Evolutionary conservation across 2,888 invertebrate species (phyloP).

Genomic region (Anthophora plumipes): DNA sequence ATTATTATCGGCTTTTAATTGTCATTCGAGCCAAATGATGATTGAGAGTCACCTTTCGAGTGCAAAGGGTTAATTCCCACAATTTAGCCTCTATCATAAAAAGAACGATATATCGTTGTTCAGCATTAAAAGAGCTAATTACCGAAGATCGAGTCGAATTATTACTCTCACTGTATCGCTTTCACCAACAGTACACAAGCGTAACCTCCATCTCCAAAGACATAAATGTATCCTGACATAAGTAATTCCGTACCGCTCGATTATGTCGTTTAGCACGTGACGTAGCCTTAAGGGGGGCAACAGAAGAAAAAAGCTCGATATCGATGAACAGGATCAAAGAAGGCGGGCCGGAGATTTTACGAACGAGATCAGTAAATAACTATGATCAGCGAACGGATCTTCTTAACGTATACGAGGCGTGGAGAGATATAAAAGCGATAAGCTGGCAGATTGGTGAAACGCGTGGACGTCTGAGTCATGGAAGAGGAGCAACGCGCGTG

Average conservation of each 20-base stretch:
- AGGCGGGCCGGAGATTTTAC: background rate
- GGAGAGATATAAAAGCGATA: slow-evolving; percentile 50
- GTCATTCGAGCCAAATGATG: too few relatives aligned
- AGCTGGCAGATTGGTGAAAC: slow-evolving; percentile 43
- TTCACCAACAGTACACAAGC: too few relatives aligned
- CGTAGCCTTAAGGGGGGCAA: too few relatives aligned
- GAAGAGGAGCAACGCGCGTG: slow-evolving; percentile 29
- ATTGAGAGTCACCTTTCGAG: too few relatives aligned
- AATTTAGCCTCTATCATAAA: too few relatives aligned
- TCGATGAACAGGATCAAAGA: background rate
- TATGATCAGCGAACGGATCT: slow-evolving; percentile 35
- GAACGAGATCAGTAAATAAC: slow-evolving; percentile 14
- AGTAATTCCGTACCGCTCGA: background rate
- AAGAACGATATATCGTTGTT: too few relatives aligned
- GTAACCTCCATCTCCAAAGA: background rate
- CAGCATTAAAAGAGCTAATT: too few relatives aligned
- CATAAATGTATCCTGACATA: background rate
- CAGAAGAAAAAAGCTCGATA: background rate
- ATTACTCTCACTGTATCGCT: too few relatives aligned
- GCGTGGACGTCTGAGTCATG: slow-evolving; percentile 19
- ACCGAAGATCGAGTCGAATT: too few relatives aligned
- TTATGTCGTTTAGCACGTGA: background rate
- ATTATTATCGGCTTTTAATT: too few relatives aligned
- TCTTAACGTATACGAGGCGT: slow-evolving; percentile 50
- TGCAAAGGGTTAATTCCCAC: too few relatives aligned